Evolutionary conservation across 2,113 vertebrate genomes (phyloP), one percentile per base, ranked within the genome.

Genomic region (Periophthalmus modestus): DNA sequence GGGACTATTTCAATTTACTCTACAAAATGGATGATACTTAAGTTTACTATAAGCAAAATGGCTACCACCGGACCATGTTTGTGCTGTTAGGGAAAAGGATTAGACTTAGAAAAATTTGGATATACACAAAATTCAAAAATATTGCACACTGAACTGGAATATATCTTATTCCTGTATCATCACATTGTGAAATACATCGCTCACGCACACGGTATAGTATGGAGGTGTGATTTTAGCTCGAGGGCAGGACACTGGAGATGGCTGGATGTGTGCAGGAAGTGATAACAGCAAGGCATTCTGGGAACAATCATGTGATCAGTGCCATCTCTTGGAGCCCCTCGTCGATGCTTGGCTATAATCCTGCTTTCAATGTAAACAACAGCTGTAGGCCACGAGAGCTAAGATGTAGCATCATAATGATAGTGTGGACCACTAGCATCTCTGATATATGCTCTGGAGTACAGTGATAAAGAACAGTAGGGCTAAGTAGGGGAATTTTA

Each of bases 351-450:
- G 81, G 73, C 79, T 57, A 21, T 84, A 84, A 89, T 89, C 80
- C 87, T 55, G 74, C 75, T 77, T 76, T 70, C 78, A 73, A 75
- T 85, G 82, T 89, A 86, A 91, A 88, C 83, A 88, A 81, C 84
- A 88, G 88, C 82, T 89, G 81, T 74, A 82, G 70, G 83, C 69
- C 74, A 70, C 16, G 55, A 61, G 55, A 73, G 36, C 12, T 84
- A 83, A 80, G 61, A 77, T 65, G 62, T 43, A 12, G 66, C 15
- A 46, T 9, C 28, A 67, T 1, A 79, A 73, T 55, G 74, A 62
- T 14, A 5, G 61, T 23, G 50, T 55, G 52, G n/a, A 55, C 12
- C 11, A 47, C 1, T 19, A 9, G 52, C 9, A 19, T 10, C 9
- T 7, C 1, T 21, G 52, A 55, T 54, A 7, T n/a, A 54, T 54